These are phyloP conservation scores for Marisa cornuarietis DNA, from an alignment of 1,140 invertebrate genomes.

Conservation along the genomic window DNA sequence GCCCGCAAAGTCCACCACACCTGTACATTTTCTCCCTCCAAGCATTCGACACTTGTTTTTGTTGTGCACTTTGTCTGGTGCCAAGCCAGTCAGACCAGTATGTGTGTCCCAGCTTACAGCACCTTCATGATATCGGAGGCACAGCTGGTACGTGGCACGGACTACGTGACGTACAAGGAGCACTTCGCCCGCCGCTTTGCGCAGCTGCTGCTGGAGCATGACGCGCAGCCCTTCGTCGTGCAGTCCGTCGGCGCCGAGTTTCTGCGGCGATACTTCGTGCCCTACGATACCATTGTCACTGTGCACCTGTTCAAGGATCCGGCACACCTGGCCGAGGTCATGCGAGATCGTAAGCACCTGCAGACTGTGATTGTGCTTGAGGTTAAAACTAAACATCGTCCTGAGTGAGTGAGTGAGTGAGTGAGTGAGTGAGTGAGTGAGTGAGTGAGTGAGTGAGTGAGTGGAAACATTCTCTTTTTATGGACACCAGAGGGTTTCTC, in stretches of 20 bases:
- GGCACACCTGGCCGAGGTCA: constrained; percentile 25
- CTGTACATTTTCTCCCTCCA: neutral
- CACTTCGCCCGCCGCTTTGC: constrained; percentile 27
- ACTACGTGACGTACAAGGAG: constrained; percentile 30
- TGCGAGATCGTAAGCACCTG: constrained; percentile 29
- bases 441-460: no score
- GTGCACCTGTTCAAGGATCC: constrained; percentile 36
- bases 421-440: no score
- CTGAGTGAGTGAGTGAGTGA: no score
- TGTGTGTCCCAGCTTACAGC: constrained; percentile 18
- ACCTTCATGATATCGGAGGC: constrained; percentile 41
- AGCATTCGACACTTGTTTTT: neutral
- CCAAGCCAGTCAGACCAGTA: neutral
- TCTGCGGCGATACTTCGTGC: constrained; percentile 30
- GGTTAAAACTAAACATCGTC: no score
- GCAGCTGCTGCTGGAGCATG: constrained; percentile 32
- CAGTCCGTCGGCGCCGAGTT: constrained; percentile 34
- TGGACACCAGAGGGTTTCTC: no score
- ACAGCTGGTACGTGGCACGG: constrained; percentile 3
- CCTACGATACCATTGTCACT: constrained; percentile 30
- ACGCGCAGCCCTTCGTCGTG: constrained; percentile 36
- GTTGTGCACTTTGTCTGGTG: neutral
- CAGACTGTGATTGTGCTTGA: no score
- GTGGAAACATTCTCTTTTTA: no score
- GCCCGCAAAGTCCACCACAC: neutral